phyloP scores from a whole-genome alignment of 2,797 vertebrate genomes.

The Crenuchus spilurus region DNA sequence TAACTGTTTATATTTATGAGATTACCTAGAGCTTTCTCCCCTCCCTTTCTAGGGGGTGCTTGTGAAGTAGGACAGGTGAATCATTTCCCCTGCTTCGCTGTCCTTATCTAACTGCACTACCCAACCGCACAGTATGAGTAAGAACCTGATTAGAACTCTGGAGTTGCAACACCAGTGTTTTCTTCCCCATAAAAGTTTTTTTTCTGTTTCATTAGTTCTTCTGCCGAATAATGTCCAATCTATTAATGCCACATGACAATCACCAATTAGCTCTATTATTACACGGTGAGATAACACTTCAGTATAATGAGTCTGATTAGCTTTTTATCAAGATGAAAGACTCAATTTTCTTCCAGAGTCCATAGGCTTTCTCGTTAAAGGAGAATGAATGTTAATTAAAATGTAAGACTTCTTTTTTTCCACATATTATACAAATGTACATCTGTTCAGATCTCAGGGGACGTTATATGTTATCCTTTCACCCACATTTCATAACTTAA shows the following conservation, averaged over 20 bases:
- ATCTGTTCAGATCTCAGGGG: slow-evolving; percentile 73
- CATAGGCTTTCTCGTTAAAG: slow-evolving; percentile 75
- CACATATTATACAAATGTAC: slow-evolving; percentile 75
- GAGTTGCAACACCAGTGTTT: slow-evolving; percentile 21
- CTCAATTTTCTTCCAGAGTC: slow-evolving; percentile 78
- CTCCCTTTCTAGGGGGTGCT: neutral
- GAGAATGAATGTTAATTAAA: slow-evolving; percentile 84
- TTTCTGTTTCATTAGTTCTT: slow-evolving; percentile 51
- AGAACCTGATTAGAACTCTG: slow-evolving; percentile 34
- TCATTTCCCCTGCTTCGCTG: neutral
- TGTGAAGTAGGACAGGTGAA: slow-evolving; percentile 16
- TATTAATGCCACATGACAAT: slow-evolving; percentile 76
- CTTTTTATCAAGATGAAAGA: slow-evolving; percentile 85
- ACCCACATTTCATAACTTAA: slow-evolving; percentile 72
- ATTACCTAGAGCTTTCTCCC: neutral
- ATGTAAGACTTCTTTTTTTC: slow-evolving; percentile 77
- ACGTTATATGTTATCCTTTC: slow-evolving; percentile 70
- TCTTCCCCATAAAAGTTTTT: slow-evolving; percentile 48
- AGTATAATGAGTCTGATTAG: slow-evolving; percentile 83
- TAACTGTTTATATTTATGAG: slow-evolving; percentile 18
- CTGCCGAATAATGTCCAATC: slow-evolving; percentile 65
- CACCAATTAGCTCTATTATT: slow-evolving; percentile 81
- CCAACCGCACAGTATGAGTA: slow-evolving; percentile 20
- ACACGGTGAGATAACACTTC: slow-evolving; percentile 77
- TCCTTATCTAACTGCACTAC: slow-evolving; percentile 30